Conservation (phyloP, 2,888 invertebrate species). For the Brenthis daphne region DNA sequence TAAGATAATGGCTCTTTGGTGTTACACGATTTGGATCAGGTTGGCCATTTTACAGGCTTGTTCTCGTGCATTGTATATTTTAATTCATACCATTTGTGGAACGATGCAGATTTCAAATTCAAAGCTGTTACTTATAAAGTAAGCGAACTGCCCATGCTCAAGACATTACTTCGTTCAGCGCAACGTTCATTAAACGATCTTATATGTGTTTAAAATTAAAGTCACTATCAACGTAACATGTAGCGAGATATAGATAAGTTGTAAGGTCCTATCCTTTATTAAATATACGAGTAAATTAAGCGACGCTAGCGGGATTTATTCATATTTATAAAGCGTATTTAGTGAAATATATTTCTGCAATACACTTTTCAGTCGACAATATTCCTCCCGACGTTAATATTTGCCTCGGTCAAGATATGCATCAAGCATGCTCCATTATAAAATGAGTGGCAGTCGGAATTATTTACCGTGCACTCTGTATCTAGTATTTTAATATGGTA, state of each 20-base stretch:
- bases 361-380: slow-evolving; percentile 20
- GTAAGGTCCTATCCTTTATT: too few relatives aligned
- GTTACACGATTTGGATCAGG: slow-evolving; percentile 42
- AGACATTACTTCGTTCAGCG: background rate
- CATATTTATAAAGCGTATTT: too few relatives aligned
- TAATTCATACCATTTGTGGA: slow-evolving; percentile 29
- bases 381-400: slow-evolving; percentile 18
- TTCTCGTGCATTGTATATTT: slow-evolving; percentile 14
- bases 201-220: too few relatives aligned
- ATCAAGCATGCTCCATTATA: slow-evolving; percentile 23
- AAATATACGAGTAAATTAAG: too few relatives aligned
- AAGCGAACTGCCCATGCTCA: background rate
- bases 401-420: slow-evolving; percentile 25
- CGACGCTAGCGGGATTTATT: too few relatives aligned
- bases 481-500: slow-evolving; percentile 20
- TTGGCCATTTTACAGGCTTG: slow-evolving; percentile 8
- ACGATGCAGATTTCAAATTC: background rate
- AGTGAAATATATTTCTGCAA: slow-evolving; percentile 1
- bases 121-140: background rate
- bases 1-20: slow-evolving; percentile 55
- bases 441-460: slow-evolving; percentile 19
- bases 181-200: too few relatives aligned
- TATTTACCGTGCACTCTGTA: slow-evolving; percentile 22
- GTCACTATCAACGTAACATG: too few relatives aligned
- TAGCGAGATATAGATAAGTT: too few relatives aligned